Percentiles rank a stretch among this genome's conserved stretches.
phyloP scores from a whole-genome alignment of 1,140 invertebrate genomes.

The Bombus breviceps region DNA sequence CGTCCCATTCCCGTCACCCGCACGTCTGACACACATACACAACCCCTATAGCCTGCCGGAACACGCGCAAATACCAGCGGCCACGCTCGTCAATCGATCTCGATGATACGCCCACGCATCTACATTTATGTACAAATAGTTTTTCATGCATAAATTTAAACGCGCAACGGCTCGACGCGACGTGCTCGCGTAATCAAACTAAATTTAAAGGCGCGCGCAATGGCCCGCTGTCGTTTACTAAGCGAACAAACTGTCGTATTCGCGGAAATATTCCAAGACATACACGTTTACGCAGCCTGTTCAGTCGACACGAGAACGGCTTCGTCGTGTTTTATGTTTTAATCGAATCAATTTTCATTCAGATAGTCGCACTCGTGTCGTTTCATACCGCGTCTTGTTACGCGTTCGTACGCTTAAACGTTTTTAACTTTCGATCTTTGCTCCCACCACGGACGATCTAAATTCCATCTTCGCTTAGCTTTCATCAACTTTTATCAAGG shows the following conservation, averaged over 20 bases:
- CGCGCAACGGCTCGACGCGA: neutral
- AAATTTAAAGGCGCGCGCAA: neutral
- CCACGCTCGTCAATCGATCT: conserved; percentile 58
- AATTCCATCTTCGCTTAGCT: neutral
- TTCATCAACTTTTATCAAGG: neutral
- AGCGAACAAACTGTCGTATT: neutral
- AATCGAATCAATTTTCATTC: neutral
- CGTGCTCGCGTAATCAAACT: neutral
- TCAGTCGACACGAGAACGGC: neutral
- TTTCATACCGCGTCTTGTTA: too few relatives aligned
- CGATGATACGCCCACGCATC: conserved; percentile 33
- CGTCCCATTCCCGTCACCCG: conserved; percentile 35
- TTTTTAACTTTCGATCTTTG: neutral
- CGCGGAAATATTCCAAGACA: neutral
- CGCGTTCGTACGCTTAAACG: too few relatives aligned
- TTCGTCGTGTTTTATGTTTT: neutral
- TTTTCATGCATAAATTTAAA: conserved; percentile 31
- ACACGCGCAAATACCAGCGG: neutral
- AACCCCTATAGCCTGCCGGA: neutral
- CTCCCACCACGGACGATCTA: neutral
- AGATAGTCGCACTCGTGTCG: neutral
- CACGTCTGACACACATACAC: conserved; percentile 27
- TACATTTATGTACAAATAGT: conserved; percentile 20
- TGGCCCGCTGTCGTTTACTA: neutral
- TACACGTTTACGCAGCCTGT: neutral